Evolutionary conservation across 2,797 vertebrate species (phyloP).

Genomic region (Pygocentrus nattereri): DNA sequence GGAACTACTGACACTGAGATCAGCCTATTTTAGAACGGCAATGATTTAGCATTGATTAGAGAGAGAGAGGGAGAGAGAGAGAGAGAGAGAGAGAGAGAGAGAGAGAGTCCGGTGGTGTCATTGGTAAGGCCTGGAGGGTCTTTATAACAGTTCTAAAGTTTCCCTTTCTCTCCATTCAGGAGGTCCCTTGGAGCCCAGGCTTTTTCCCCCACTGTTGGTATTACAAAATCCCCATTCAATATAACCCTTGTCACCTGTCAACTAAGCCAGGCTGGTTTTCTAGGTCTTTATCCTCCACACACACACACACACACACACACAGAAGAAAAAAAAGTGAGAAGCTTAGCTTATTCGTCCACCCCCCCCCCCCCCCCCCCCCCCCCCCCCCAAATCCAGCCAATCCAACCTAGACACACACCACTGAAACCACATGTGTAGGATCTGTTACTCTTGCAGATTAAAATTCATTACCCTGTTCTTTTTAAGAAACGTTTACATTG

Average conservation of each 20-base stretch:
- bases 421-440: conserved; percentile 81
- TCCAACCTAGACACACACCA: conserved; percentile 69
- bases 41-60: conserved; percentile 82
- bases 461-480: conserved; percentile 85
- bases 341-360: conserved; percentile 54
- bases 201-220: conserved; percentile 85
- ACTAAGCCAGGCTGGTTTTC: conserved; percentile 85
- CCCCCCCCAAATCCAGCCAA: conserved; percentile 45
- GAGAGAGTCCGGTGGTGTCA: conserved; percentile 75
- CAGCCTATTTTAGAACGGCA: conserved; percentile 76
- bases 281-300: conserved; percentile 86
- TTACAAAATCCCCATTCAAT: conserved; percentile 88
- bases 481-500: conserved; percentile 74
- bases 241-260: conserved; percentile 89
- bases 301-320: conserved; percentile 81
- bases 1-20: conserved; percentile 80
- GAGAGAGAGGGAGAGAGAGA: conserved; percentile 81
- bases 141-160: conserved; percentile 84
- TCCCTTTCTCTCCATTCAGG: conserved; percentile 83
- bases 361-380: conserved; percentile 47
- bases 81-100: conserved; percentile 81
- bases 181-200: conserved; percentile 78
- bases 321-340: conserved; percentile 53
- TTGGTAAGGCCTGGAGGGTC: conserved; percentile 76
- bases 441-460: conserved; percentile 83